These are phyloP conservation scores for Eidolon helvum DNA, from an alignment of 2,113 vertebrate species.

Conservation along the genomic window DNA sequence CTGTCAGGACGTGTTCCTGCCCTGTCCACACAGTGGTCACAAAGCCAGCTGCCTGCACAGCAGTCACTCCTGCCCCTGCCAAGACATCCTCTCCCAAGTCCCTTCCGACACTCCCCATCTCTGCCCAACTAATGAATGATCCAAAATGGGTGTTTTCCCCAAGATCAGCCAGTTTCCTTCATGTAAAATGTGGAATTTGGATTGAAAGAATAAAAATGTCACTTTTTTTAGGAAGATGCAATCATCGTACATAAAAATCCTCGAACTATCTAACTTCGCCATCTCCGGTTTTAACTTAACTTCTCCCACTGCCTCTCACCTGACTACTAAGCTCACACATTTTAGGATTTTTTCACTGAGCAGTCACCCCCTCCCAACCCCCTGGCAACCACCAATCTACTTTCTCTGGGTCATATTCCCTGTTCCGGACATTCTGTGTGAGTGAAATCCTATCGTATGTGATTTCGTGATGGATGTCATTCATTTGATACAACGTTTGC, in stretches of 20 bases:
- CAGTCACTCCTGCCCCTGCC: rapidly evolving
- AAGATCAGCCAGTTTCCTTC: neutral
- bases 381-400: neutral
- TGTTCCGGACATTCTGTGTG: neutral
- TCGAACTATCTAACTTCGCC: neutral
- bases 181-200: neutral
- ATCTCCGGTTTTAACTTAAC: neutral
- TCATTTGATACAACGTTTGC: neutral
- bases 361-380: rapidly evolving
- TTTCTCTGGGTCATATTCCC: neutral
- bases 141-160: neutral
- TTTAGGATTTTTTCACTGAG: neutral
- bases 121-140: neutral
- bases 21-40: rapidly evolving
- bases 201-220: neutral
- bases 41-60: too few relatives aligned
- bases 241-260: neutral
- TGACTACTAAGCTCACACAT: too few relatives aligned
- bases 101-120: too few relatives aligned
- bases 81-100: neutral
- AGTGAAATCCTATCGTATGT: neutral
- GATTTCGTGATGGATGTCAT: neutral
- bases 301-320: neutral
- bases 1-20: rapidly evolving
- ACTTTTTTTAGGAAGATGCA: neutral